Evolutionary conservation across 1,140 invertebrate genomes (phyloP).

Genomic region (Ephestia elutella): DNA sequence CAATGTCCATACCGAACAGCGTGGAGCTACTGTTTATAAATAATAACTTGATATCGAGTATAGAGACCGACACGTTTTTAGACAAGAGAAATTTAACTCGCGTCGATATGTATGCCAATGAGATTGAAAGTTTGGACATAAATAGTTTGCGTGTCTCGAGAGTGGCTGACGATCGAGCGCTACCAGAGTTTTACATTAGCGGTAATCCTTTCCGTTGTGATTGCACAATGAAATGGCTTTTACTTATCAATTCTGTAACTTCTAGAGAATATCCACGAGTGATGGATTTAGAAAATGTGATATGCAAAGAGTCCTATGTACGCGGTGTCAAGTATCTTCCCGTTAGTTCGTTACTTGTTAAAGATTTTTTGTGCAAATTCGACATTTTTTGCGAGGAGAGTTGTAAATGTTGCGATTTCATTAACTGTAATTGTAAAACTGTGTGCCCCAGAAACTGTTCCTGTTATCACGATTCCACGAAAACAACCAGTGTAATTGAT

Average conservation of each 20-base stretch:
- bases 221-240: constrained; percentile 91
- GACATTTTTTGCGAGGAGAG: constrained; percentile 86
- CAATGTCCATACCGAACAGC: constrained; percentile 84
- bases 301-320: constrained; percentile 86
- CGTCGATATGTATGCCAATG: constrained; percentile 89
- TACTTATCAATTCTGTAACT: constrained; percentile 83
- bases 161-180: constrained; percentile 75
- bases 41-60: constrained; percentile 84
- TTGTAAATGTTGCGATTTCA: constrained; percentile 91
- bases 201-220: constrained; percentile 92
- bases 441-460: constrained; percentile 89
- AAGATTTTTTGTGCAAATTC: constrained; percentile 89
- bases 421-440: constrained; percentile 90
- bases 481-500: constrained; percentile 90
- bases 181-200: constrained; percentile 90
- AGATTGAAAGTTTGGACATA: constrained; percentile 85
- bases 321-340: constrained; percentile 82
- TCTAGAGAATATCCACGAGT: constrained; percentile 85
- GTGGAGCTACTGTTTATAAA: constrained; percentile 88
- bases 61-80: constrained; percentile 86
- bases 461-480: constrained; percentile 90
- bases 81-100: constrained; percentile 85
- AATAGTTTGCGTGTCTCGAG: constrained; percentile 83
- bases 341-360: constrained; percentile 80
- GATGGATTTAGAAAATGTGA: constrained; percentile 87